Percentiles rank a stretch among this genome's conserved stretches.
Evolutionary conservation across 1,140 invertebrate genomes (phyloP).

Genomic region (Bursaphelenchus mucronatus): DNA sequence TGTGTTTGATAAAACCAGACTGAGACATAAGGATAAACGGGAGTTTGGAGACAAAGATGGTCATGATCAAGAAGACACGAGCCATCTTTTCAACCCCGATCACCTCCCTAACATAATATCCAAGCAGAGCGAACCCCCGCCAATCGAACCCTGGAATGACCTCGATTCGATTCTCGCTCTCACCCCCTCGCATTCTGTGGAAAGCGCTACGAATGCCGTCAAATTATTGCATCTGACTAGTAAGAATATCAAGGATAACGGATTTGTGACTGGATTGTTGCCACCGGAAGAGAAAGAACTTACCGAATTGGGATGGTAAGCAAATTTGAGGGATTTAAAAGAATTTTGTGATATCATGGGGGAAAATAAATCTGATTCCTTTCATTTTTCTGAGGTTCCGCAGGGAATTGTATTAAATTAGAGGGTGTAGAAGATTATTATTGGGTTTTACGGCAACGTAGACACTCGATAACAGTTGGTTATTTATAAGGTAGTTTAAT

Average conservation of each 20-base stretch:
- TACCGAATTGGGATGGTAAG: conserved; percentile 1
- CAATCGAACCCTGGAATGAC: conserved; percentile 11
- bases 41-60: not conserved
- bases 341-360: not conserved
- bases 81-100: conserved; percentile 6
- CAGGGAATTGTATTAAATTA: no score
- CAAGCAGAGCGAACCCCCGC: not conserved
- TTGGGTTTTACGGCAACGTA: no score
- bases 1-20: not conserved
- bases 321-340: not conserved
- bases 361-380: not conserved
- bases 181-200: not conserved
- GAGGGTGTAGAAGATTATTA: no score
- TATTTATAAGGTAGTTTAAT: no score
- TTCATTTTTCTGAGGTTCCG: no score
- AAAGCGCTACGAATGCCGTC: conserved; percentile 7
- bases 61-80: not conserved
- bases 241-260: not conserved
- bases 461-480: no score
- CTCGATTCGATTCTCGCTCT: not conserved
- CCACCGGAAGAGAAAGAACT: not conserved
- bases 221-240: not conserved
- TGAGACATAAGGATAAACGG: not conserved
- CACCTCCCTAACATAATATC: conserved; percentile 13
- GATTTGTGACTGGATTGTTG: conserved; percentile 1